Base-by-base conservation (phyloP, 2,888 invertebrate species). In the Cyaniris semiargus region DNA sequence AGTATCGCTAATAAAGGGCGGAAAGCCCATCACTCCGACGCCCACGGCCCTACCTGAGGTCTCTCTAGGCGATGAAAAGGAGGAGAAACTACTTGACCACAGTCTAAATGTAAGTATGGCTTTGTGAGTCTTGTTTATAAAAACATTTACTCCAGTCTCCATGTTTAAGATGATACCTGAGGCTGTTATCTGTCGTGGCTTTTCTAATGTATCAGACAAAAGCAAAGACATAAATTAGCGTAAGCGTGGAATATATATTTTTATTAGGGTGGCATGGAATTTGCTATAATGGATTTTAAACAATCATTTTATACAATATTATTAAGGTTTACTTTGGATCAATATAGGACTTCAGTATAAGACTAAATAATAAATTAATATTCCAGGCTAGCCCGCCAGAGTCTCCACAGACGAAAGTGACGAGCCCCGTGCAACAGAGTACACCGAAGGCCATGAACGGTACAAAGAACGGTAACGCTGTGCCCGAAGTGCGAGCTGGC, bases 1-100 rank as follows among this genome's bases (percentile, higher is more conserved):
- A 85, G 98, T 99, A 80, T 98, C 98, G 87, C 95, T 98, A 92
- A 98, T 98, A 90, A 98, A 98, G 94, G 98, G 97, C 81, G 97
- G 97, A 78, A 97, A 97, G 89, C 97, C 97, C 78, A 97, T 97
- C 86, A 97, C 97, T 27, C 97, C 96, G 70, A 96, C 96, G 76
- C 95, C 95, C 18, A 94, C 95, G 38, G 92, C 94, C 79, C 95
- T 95, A 58, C 95, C 95, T 53, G 92, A 92, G 81, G 89, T 94
- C 81, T 94, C 95, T n/a, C 88, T 90, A 82, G 94, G 94, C 82
- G 91, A 94, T 75, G 90, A 92, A 77, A 90, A 91, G 79, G 90
- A 91, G 80, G 94, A 94, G 83, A 87, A 89, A 83, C 85, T 86
- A 75, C 89, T 89, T 79, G 90, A 87, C 83, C 91, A 91, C 84